These are phyloP conservation scores for Polyodon spathula DNA, from an alignment of 2,113 vertebrate genomes.

Conservation along the genomic window DNA sequence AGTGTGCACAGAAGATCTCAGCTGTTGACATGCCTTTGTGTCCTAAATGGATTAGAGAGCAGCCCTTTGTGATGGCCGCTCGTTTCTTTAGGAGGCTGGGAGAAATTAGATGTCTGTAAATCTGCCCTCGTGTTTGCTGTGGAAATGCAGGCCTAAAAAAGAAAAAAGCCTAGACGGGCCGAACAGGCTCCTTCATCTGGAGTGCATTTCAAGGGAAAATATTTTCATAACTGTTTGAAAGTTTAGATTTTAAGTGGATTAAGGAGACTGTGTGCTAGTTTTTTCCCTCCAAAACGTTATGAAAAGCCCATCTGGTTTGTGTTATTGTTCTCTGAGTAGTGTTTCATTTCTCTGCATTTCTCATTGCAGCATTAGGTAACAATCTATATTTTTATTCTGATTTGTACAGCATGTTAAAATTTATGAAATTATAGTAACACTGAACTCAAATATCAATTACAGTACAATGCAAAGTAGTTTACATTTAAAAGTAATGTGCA, in stretches of 20 bases:
- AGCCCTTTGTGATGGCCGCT: conserved; percentile 1
- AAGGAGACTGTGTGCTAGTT: conserved; percentile 33
- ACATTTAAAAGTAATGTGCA: no score
- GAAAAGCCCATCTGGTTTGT: conserved; percentile 44
- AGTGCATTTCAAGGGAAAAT: conserved; percentile 46
- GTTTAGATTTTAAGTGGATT: conserved; percentile 51
- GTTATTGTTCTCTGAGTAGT: conserved; percentile 35
- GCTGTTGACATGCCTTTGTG: no score
- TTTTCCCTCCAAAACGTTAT: conserved; percentile 17
- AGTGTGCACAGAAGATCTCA: no score
- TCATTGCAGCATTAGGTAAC: conserved; percentile 31
- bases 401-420: no score
- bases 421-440: no score
- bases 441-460: no score
- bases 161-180: conserved; percentile 29
- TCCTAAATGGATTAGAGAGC: conserved; percentile 5
- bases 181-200: conserved; percentile 39
- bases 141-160: conserved; percentile 14
- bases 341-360: conserved; percentile 34
- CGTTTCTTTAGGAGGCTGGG: conserved; percentile 15
- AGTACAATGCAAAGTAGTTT: no score
- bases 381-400: no score
- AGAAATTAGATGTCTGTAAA: conserved; percentile 25
- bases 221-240: conserved; percentile 55
- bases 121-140: conserved; percentile 28